phyloP scores from a whole-genome alignment of 2,797 vertebrate species.

The Rhynchonycteris naso region DNA sequence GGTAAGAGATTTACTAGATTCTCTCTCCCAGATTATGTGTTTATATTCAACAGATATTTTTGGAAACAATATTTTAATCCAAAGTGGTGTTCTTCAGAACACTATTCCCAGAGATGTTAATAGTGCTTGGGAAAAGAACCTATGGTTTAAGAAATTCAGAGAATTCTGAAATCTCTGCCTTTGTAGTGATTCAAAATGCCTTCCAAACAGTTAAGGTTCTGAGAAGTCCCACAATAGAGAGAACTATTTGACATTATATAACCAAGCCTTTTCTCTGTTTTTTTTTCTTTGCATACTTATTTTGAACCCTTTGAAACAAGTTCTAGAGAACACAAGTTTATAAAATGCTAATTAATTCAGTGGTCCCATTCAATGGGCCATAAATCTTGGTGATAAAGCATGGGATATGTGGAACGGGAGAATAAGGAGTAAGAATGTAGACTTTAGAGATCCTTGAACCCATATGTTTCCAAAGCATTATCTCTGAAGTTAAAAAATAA shows the following conservation, averaged over 20 bases:
- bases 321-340: not conserved
- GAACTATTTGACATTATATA: not conserved
- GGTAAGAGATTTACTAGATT: not conserved
- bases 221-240: not conserved
- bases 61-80: not conserved
- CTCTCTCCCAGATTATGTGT: not conserved
- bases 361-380: not conserved
- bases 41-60: conserved; percentile 14
- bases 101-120: not conserved
- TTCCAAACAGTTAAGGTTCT: not conserved
- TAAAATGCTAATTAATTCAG: not conserved
- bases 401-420: too few relatives aligned
- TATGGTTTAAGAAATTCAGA: not conserved
- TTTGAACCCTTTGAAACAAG: not conserved
- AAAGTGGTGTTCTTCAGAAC: not conserved
- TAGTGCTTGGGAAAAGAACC: not conserved
- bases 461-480: not conserved
- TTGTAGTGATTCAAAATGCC: not conserved
- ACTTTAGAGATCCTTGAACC: not conserved
- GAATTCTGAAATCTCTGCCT: not conserved
- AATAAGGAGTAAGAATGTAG: not conserved
- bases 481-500: not conserved
- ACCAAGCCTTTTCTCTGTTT: not conserved
- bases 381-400: conserved; percentile 32
- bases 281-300: not conserved